Evolutionary conservation across 2,113 vertebrate species (phyloP), one percentile per base, ranked within the genome.

Genomic region (Daubentonia madagascariensis): DNA sequence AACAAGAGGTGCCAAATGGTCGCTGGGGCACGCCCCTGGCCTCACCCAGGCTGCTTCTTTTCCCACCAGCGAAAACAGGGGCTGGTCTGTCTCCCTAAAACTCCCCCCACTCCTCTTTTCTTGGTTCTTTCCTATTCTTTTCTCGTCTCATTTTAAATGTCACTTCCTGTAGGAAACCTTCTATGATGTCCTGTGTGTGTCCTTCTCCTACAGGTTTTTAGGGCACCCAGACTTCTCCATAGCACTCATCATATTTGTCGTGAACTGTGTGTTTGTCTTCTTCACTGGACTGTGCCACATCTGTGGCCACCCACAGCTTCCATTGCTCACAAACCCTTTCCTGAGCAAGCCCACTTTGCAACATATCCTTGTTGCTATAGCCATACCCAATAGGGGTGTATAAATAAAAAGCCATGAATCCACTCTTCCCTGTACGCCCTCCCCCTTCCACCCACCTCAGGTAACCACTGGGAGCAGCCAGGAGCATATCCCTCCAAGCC

Each of bases 11-110:
- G 20, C 23, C 73, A 65, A 22, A 78, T 16, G 12, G 17, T 35
- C 17, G 0, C 30, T 5, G 43, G 43, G 70, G 37, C 50, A 43
- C 3, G 0, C 13, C 0, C 0, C 14, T 23, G 43, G 70, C 73
- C 80, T 57, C 1, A 48, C n/a, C 37, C 37, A 75, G 52, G 32
- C 45, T 37, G n/a, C 65, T 28, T 52, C 52, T 67, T 52, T 63
- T 16, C 18, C 28, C 61, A 11, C 61, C 85, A 4, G 22, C n/a
- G 54, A 57, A 30, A 50, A 67, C 30, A 32, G 68, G 18, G 50
- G 16, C 70, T 40, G 22, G 20, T 6, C 72, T 65, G 48, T 45
- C 73, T 45, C 48, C 65, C 61, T 35, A 30, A 70, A 40, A 22
- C 40, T 40, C 11, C n/a, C 10, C 3, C 23, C 20, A 57, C 35